phyloP scores from a whole-genome alignment of 2,113 vertebrate species.

The Actenoides lindsayi region DNA sequence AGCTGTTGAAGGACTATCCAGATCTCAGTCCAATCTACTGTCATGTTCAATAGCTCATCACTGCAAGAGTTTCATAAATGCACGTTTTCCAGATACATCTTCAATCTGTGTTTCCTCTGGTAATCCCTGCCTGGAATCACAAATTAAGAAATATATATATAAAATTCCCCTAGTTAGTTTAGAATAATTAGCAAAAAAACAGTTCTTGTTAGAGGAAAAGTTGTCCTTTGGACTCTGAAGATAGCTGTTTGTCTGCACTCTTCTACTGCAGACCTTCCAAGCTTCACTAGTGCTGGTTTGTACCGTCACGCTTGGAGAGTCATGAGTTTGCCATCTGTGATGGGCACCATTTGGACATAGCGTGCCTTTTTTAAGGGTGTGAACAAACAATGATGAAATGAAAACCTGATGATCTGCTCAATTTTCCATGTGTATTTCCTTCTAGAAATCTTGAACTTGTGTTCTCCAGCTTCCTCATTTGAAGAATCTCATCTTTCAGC shows the following conservation, averaged over 20 bases:
- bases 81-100: constrained; percentile 1
- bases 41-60: constrained; percentile 58
- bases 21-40: constrained; percentile 61
- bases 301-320: not conserved
- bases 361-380: not conserved
- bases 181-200: not conserved
- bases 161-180: not conserved
- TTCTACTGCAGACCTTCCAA: not conserved
- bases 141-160: not conserved
- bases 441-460: constrained; percentile 36
- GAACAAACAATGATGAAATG: not conserved
- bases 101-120: constrained; percentile 1
- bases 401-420: not conserved
- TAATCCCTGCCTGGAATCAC: constrained; percentile 23
- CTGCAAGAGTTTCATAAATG: not conserved
- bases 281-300: not conserved
- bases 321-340: not conserved
- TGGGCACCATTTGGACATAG: not conserved
- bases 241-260: not conserved
- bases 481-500: constrained; percentile 56
- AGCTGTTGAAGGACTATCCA: constrained; percentile 66
- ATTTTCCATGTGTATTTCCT: constrained; percentile 29
- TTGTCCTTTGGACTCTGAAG: not conserved
- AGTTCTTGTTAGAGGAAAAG: not conserved
- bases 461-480: constrained; percentile 39